phyloP scores from a whole-genome alignment of 2,113 vertebrate species.

The Sebastes schlegelii region DNA sequence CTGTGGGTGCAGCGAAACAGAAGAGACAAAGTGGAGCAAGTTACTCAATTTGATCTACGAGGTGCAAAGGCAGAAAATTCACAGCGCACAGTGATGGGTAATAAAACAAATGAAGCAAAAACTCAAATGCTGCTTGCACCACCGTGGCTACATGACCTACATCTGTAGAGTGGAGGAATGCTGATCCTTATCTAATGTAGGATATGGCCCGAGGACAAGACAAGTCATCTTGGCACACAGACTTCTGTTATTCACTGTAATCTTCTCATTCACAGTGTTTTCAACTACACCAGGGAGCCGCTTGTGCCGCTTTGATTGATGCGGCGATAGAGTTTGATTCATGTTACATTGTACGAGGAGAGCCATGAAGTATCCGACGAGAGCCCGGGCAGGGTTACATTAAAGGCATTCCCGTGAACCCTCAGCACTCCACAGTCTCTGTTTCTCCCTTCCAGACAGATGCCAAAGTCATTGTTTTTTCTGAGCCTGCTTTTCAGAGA shows the following conservation, averaged over 20 bases:
- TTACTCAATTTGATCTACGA: constrained; percentile 51
- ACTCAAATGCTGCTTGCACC: constrained; percentile 43
- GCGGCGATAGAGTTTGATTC: constrained; percentile 59
- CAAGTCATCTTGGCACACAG: constrained; percentile 63
- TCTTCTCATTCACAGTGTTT: constrained; percentile 50
- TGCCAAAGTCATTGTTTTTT: constrained; percentile 81
- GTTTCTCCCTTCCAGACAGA: constrained; percentile 77
- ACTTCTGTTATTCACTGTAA: constrained; percentile 52
- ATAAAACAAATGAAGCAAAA: constrained; percentile 67
- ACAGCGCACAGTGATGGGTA: constrained; percentile 53
- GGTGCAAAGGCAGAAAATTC: constrained; percentile 41
- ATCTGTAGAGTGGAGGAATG: constrained; percentile 71
- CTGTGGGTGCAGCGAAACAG: constrained; percentile 8
- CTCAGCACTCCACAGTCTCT: constrained; percentile 61
- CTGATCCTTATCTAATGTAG: constrained; percentile 72
- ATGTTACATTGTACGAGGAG: constrained; percentile 59
- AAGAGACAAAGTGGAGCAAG: constrained; percentile 33
- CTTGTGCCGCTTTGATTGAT: constrained; percentile 64
- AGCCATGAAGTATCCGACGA: constrained; percentile 70
- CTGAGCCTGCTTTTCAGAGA: constrained; percentile 63
- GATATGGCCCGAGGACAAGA: constrained; percentile 70
- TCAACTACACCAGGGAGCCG: constrained; percentile 36
- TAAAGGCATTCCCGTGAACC: constrained; percentile 79
- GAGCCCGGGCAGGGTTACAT: constrained; percentile 66
- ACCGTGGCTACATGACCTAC: constrained; percentile 73